phyloP scores from a whole-genome alignment of 2,888 invertebrate species.

The Luffia ferchaultella region DNA sequence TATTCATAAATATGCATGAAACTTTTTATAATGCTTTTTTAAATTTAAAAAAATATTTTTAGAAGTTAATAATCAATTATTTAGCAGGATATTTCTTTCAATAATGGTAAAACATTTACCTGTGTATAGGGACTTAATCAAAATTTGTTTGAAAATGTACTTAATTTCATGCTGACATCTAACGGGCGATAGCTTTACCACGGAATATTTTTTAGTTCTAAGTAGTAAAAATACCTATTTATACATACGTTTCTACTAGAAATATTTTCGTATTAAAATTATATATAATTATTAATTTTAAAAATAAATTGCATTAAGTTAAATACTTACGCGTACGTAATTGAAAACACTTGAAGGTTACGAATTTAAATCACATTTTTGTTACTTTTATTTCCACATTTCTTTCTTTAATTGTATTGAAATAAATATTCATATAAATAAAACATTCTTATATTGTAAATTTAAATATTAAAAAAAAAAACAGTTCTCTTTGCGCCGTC shows the following conservation, averaged over 20 bases:
- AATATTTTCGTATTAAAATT: background rate
- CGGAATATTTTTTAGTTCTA: background rate
- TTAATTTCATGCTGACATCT: background rate
- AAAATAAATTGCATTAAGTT: background rate
- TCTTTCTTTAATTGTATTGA: background rate
- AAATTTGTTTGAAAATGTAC: too few relatives aligned
- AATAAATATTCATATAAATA: background rate
- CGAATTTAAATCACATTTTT: background rate
- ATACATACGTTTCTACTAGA: too few relatives aligned
- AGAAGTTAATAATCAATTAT: too few relatives aligned
- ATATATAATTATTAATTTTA: background rate
- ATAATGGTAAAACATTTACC: too few relatives aligned
- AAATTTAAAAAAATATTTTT: too few relatives aligned
- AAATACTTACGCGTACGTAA: too few relatives aligned
- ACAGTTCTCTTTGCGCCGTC: slow-evolving; percentile 16
- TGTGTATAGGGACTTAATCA: too few relatives aligned
- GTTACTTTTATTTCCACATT: background rate
- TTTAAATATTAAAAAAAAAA: background rate
- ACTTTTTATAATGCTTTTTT: too few relatives aligned
- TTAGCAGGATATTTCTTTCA: too few relatives aligned
- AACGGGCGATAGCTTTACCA: background rate
- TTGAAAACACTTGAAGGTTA: too few relatives aligned
- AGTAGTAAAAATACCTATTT: background rate
- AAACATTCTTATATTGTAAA: too few relatives aligned
- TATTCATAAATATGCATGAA: too few relatives aligned